phyloP scores from a whole-genome alignment of 2,113 vertebrate genomes.

The Pelvicachromis taeniatus region DNA sequence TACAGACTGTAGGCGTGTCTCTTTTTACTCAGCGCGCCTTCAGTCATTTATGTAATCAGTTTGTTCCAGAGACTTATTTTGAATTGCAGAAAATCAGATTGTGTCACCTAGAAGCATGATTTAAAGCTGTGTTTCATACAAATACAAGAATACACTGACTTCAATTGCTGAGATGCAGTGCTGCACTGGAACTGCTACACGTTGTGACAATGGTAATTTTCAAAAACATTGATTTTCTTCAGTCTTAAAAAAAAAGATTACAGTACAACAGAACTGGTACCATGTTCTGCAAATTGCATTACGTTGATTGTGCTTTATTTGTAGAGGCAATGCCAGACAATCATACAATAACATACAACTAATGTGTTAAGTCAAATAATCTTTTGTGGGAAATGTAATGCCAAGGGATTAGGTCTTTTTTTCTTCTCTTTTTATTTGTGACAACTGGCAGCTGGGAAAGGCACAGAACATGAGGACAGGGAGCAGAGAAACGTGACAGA shows the following conservation, averaged over 20 bases:
- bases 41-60: slow-evolving; percentile 52
- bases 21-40: slow-evolving; percentile 1
- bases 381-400: neutral
- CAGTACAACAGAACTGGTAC: neutral
- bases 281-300: neutral
- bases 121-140: neutral
- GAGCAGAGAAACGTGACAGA: neutral
- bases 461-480: neutral
- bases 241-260: neutral
- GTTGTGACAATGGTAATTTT: neutral
- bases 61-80: slow-evolving; percentile 46
- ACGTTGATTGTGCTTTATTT: neutral
- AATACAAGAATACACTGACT: neutral
- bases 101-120: slow-evolving; percentile 24
- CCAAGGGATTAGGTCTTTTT: neutral
- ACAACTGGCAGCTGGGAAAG: neutral
- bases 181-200: neutral
- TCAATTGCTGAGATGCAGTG: neutral
- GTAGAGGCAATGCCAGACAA: neutral
- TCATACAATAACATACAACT: neutral
- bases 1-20: neutral
- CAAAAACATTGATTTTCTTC: neutral
- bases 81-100: slow-evolving; percentile 5
- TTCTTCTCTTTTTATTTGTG: neutral
- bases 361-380: neutral